A percentile compares a stretch with the other conserved stretches of the same genome.
Conservation (phyloP, 1,140 invertebrate species). For the Akabosia matsudoensis region DNA sequence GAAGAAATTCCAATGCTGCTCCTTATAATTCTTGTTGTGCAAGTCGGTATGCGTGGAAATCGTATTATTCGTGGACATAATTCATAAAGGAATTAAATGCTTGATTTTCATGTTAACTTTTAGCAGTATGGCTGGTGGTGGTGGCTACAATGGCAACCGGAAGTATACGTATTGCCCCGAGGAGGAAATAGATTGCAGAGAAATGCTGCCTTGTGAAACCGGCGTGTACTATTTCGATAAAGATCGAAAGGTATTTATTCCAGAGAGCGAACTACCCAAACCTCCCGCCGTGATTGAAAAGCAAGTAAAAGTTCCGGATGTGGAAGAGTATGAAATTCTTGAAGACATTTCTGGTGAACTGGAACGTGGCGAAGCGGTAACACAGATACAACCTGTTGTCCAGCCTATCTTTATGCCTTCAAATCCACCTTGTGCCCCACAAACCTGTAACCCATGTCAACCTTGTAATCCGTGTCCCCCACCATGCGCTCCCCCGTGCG, state of each 20-base stretch:
- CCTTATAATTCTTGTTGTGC: neutral
- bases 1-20: neutral
- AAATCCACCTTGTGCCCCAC: neutral
- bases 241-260: neutral
- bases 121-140: neutral
- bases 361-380: neutral
- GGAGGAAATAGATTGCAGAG: neutral
- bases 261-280: neutral
- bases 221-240: conserved; percentile 17
- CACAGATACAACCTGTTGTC: neutral
- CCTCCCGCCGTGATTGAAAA: neutral
- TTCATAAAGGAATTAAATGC: too few relatives aligned
- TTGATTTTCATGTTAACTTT: too few relatives aligned
- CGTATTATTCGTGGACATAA: too few relatives aligned
- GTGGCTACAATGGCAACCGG: neutral
- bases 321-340: neutral
- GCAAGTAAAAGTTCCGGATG: neutral
- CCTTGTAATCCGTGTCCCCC: neutral
- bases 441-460: neutral
- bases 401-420: conserved; percentile 17
- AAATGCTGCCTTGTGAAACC: neutral
- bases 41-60: neutral
- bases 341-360: conserved; percentile 1
- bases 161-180: conserved; percentile 1
- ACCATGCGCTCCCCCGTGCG: neutral